Percentiles rank a stretch among this genome's conserved stretches.
phyloP scores from a whole-genome alignment of 1,140 invertebrate species.

The Brevipalpus yothersi region DNA sequence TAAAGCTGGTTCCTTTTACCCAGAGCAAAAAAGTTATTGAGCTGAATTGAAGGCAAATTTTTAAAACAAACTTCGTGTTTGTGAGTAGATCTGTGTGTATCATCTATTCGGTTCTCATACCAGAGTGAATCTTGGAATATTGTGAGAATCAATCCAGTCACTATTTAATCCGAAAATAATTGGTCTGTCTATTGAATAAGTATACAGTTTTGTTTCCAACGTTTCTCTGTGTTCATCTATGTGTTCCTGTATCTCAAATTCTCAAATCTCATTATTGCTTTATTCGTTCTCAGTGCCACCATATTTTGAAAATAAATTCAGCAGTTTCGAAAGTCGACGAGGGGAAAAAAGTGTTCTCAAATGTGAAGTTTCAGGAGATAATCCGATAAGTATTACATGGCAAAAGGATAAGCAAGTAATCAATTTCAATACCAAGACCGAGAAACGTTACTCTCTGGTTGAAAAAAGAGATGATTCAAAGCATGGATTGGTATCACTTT shows the following conservation, averaged over 20 bases:
- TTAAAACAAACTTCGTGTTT: too few relatives aligned
- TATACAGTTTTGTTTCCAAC: too few relatives aligned
- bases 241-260: not conserved
- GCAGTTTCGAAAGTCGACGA: constrained; percentile 13
- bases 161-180: too few relatives aligned
- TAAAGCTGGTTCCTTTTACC: too few relatives aligned
- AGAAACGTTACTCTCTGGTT: constrained; percentile 4
- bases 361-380: constrained; percentile 21
- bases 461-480: not conserved
- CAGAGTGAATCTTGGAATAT: too few relatives aligned
- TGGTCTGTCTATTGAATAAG: too few relatives aligned
- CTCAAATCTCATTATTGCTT: not conserved
- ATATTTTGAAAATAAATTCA: constrained; percentile 15
- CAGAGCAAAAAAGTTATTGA: too few relatives aligned
- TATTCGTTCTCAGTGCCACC: constrained; percentile 11
- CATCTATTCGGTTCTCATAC: too few relatives aligned
- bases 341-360: constrained; percentile 19
- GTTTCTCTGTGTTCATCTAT: too few relatives aligned
- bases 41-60: too few relatives aligned
- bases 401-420: constrained; percentile 14
- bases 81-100: too few relatives aligned
- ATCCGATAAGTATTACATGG: constrained; percentile 22
- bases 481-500: constrained; percentile 10
- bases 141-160: too few relatives aligned
- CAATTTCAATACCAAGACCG: constrained; percentile 12